Conservation (phyloP, 2,797 vertebrate species). For the Steatocranus sp. region DNA sequence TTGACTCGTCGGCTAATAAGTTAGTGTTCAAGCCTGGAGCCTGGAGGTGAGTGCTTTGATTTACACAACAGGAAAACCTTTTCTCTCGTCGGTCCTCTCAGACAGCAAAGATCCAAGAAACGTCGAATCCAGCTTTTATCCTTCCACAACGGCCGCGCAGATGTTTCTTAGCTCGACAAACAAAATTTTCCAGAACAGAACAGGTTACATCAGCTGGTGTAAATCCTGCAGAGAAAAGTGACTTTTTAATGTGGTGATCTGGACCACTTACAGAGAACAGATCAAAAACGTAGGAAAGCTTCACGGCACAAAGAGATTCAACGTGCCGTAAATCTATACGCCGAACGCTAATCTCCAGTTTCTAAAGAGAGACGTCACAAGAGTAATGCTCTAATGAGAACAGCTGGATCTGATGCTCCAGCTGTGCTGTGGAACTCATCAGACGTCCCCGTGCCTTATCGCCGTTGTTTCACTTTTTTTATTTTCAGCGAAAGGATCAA, state of each 20-base stretch:
- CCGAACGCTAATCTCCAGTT: background rate
- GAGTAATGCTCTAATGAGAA: background rate
- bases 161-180: background rate
- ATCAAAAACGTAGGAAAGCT: background rate
- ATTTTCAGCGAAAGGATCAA: background rate
- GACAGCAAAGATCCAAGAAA: background rate
- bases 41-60: background rate
- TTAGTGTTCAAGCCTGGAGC: accelerated
- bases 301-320: background rate
- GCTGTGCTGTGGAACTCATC: background rate
- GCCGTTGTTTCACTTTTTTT: background rate
- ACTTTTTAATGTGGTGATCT: background rate
- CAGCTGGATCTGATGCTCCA: background rate
- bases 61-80: background rate
- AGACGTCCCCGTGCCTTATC: background rate
- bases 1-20: background rate
- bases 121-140: background rate
- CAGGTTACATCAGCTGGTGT: background rate
- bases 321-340: background rate
- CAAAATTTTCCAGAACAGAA: background rate
- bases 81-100: background rate
- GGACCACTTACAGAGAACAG: background rate
- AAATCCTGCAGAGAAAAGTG: background rate
- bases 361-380: background rate
- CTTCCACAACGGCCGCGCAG: background rate